Evolutionary conservation across 1,140 invertebrate species (phyloP).

Genomic region (Tribolium castaneum): DNA sequence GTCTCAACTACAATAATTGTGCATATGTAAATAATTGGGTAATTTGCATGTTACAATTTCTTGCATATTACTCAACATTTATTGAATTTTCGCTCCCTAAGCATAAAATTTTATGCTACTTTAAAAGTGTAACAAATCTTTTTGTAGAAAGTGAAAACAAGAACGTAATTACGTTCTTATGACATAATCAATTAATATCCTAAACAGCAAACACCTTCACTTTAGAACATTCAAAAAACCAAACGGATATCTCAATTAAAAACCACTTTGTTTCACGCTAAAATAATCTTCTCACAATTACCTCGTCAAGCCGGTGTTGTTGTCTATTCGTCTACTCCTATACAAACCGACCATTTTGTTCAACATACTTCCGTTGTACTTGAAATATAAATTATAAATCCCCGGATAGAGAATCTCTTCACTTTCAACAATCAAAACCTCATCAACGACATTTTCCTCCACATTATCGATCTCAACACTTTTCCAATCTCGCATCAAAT

Average conservation of each 20-base stretch:
- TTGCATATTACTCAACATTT: background rate
- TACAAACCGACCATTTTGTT: constrained; percentile 84
- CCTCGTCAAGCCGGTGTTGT: constrained; percentile 70
- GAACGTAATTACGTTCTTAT: constrained; percentile 1
- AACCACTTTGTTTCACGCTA: constrained; percentile 35
- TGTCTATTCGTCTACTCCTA: constrained; percentile 77
- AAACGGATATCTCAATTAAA: constrained; percentile 32
- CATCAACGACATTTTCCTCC: constrained; percentile 69
- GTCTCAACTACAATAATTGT: too few relatives aligned
- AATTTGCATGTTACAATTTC: background rate
- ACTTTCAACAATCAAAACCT: constrained; percentile 75
- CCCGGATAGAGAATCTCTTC: constrained; percentile 68
- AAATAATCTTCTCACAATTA: constrained; percentile 58
- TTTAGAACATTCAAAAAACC: background rate
- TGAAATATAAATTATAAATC: constrained; percentile 72
- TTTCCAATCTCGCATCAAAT: constrained; percentile 55
- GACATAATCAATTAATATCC: background rate
- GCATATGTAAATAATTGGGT: too few relatives aligned
- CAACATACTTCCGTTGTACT: constrained; percentile 76
- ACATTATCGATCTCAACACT: constrained; percentile 55
- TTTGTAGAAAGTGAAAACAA: background rate
- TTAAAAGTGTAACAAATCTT: background rate
- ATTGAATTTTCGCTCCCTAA: background rate
- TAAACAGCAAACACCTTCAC: background rate
- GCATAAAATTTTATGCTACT: background rate